phyloP scores from a whole-genome alignment of 2,888 invertebrate genomes.

The Dilophus febrilis region DNA sequence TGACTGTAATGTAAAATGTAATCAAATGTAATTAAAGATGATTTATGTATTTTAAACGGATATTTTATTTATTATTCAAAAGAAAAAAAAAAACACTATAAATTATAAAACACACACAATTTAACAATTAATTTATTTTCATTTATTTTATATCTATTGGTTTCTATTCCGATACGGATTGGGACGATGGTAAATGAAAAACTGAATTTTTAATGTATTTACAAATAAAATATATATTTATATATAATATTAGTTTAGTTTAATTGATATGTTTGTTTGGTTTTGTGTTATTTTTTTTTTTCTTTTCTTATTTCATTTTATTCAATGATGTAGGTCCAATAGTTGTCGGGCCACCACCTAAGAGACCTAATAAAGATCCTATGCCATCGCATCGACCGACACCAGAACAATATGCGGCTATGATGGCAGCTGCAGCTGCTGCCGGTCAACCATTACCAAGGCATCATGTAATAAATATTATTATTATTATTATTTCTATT shows the following conservation, averaged over 20 bases:
- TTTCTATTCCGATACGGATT: slow-evolving; percentile 44
- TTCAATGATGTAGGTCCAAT: slow-evolving; percentile 18
- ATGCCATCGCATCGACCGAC: slow-evolving; percentile 51
- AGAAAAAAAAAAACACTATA: no score
- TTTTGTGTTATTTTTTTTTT: neutral
- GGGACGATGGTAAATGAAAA: slow-evolving; percentile 41
- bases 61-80: no score
- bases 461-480: slow-evolving; percentile 43
- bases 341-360: slow-evolving; percentile 45
- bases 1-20: no score
- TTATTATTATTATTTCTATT: neutral
- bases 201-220: neutral
- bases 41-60: no score
- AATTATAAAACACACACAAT: no score
- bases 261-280: neutral
- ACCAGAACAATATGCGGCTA: slow-evolving; percentile 53
- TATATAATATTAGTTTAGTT: slow-evolving; percentile 1
- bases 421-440: slow-evolving; percentile 47
- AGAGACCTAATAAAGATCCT: slow-evolving; percentile 64
- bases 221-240: no score
- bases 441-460: slow-evolving; percentile 51
- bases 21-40: no score
- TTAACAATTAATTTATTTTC: slow-evolving; percentile 2
- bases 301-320: neutral
- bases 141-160: slow-evolving; percentile 29